Base-by-base conservation (phyloP, 2,888 invertebrate genomes). In the Spisula subtruncata region DNA sequence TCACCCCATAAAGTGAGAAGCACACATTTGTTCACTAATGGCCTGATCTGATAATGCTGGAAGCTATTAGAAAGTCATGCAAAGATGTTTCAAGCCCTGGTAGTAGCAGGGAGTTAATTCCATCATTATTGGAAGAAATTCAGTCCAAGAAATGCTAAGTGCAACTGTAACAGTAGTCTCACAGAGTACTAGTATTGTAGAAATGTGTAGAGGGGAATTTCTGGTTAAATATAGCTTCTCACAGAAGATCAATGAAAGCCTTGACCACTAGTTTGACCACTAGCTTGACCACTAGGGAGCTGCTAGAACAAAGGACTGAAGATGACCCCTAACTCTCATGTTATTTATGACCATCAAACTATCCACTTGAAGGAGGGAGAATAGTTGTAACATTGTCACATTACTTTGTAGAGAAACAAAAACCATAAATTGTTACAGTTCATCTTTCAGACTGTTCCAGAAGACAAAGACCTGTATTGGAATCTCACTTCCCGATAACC, bases 301-400 rank as follows among this genome's bases (percentile, higher is more conserved):
- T 18, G 16, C 18, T 18, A 2, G 75, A 75, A 75, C 75, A 75
- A 75, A 75, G 75, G 75, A 16, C 35, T 32, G 32, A 32, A 25
- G 32, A 35, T 75, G 75, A 32, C 75, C 75, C 41, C 41, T 41
- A 75, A 35, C 35, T 35, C 75, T 32, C n/a, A n/a, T 41, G 25
- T 75, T 75, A 75, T 75, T 75, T 75, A 75, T 75, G 18, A 35
- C 75, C 35, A 75, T 75, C 32, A 75, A 75, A 75, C n/a, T 75
- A 32, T 18, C 32, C 75, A 66, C 60, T 66, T 5, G 18, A 66
- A 66, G 20, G 25, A 25, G 25, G 60, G 25, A 25, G 60, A n/a
- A n/a, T n/a, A 4, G 12, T 25, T 25, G 60, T 51, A 16, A 51
- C 12, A 51, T 51, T 51, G 51, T 41, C 51, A 10, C 1, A 16